Percentiles rank a stretch among this genome's conserved stretches.
Conservation (phyloP, 2,888 invertebrate genomes). For the Arrhopalites spinosus region DNA sequence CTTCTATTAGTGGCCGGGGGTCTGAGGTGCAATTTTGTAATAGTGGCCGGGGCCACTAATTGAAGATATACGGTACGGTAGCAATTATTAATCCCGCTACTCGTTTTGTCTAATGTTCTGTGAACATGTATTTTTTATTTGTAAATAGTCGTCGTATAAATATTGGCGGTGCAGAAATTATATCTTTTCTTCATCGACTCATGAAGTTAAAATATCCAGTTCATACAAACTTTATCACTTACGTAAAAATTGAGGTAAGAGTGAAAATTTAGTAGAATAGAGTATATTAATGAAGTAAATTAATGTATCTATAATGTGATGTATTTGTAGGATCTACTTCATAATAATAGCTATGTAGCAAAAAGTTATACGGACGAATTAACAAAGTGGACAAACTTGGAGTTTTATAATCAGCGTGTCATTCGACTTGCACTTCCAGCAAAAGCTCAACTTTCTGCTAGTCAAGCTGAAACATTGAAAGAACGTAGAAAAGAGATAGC, state of each 20-base stretch:
- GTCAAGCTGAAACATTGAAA: conserved; percentile 80
- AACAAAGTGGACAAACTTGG: conserved; percentile 77
- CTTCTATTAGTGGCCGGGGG: no score
- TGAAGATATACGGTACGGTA: no score
- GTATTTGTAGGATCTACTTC: conserved; percentile 70
- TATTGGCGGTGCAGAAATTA: conserved; percentile 84
- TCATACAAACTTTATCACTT: conserved; percentile 83
- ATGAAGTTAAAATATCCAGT: conserved; percentile 92
- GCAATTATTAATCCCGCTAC: no score
- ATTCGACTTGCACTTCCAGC: conserved; percentile 86
- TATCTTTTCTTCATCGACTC: conserved; percentile 80
- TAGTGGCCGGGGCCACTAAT: no score
- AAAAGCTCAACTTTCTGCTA: conserved; percentile 64
- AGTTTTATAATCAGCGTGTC: conserved; percentile 81
- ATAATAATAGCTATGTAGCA: conserved; percentile 78
- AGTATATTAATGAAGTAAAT: no score
- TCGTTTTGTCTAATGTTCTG: no score
- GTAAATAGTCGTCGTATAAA: conserved; percentile 78
- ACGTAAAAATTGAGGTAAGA: conserved; percentile 77
- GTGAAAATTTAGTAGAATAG: no score
- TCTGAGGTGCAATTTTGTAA: no score
- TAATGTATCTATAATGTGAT: no score
- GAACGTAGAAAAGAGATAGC: conserved; percentile 86
- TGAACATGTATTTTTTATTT: no score
- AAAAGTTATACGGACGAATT: conserved; percentile 79